phyloP scores from a whole-genome alignment of 2,113 vertebrate species.

The Etheostoma spectabile region DNA sequence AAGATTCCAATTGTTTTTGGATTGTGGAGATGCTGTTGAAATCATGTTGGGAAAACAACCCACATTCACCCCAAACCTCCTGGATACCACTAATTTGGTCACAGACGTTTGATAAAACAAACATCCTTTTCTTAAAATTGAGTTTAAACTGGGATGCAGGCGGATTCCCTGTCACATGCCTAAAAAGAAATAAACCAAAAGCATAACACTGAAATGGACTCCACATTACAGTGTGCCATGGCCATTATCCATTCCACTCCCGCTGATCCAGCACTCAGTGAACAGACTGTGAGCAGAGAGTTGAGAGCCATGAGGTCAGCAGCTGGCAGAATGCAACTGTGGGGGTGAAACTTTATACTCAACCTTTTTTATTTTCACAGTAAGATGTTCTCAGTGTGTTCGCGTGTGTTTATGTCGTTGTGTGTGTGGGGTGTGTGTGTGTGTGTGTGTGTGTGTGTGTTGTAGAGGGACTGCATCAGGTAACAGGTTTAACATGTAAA shows the following conservation, averaged over 20 bases:
- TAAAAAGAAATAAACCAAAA: background rate
- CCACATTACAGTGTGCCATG: constrained; percentile 83
- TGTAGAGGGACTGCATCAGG: background rate
- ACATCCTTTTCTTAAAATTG: constrained; percentile 2
- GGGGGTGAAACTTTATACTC: background rate
- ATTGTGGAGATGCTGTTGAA: background rate
- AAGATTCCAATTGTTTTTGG: too few relatives aligned
- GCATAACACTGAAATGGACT: constrained; percentile 47
- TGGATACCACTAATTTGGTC: background rate
- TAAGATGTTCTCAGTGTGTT: background rate
- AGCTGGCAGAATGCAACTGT: background rate
- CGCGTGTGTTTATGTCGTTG: constrained; percentile 9
- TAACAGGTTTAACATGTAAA: constrained; percentile 73
- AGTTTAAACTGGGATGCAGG: background rate
- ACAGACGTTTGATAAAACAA: constrained; percentile 13
- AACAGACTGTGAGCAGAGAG: constrained; percentile 39
- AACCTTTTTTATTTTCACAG: background rate
- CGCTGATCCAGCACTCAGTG: constrained; percentile 59
- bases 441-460: constrained; percentile 14
- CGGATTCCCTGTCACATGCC: background rate
- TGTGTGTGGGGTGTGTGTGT: constrained; percentile 26
- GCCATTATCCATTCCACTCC: constrained; percentile 65
- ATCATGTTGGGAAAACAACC: background rate
- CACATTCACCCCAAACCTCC: background rate
- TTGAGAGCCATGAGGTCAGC: background rate